Evolutionary conservation across 2,797 vertebrate genomes (phyloP).

Genomic region (Falco peregrinus): DNA sequence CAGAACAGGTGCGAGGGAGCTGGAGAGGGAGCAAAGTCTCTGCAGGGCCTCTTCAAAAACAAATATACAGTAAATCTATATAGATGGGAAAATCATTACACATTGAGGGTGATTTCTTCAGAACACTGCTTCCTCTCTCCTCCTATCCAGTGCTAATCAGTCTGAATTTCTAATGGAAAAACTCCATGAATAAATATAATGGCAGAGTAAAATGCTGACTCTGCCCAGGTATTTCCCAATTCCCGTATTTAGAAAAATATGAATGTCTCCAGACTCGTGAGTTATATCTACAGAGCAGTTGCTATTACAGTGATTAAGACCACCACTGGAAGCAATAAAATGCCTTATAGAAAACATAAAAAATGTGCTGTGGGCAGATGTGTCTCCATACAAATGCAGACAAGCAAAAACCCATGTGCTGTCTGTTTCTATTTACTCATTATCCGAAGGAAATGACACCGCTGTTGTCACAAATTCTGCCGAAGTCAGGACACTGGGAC

Average conservation of each 20-base stretch:
- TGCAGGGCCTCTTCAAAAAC: background rate
- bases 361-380: accelerated
- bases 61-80: background rate
- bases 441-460: background rate
- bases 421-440: background rate
- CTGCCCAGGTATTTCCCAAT: background rate
- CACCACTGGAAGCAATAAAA: background rate
- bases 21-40: background rate
- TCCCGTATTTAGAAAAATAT: background rate
- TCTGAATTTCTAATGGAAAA: background rate
- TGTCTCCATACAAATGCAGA: background rate
- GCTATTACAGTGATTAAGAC: background rate
- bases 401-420: background rate
- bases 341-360: background rate
- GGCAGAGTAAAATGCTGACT: background rate
- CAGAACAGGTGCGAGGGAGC: background rate
- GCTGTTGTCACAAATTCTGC: background rate
- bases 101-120: background rate
- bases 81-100: background rate
- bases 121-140: background rate
- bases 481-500: background rate
- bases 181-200: background rate
- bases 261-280: background rate
- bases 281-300: background rate
- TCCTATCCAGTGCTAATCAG: background rate